Base-by-base conservation (phyloP, 1,140 invertebrate genomes). In the Goniozus legneri region DNA sequence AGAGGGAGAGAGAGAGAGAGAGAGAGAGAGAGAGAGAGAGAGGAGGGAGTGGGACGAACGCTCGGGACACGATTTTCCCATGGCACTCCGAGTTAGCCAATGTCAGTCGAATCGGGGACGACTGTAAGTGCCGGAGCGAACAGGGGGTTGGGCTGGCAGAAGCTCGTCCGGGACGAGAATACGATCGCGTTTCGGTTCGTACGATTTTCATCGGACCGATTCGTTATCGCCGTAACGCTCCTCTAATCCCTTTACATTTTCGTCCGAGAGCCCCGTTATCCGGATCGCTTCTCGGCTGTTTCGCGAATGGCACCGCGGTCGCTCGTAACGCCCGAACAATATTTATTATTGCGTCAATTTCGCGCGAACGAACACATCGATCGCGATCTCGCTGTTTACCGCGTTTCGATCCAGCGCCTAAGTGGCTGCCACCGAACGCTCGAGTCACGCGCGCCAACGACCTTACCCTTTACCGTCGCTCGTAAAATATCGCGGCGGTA, bases 1-100 rank as follows among this genome's bases (percentile, higher is more conserved):
- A n/a, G n/a, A n/a, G n/a, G n/a, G n/a, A n/a, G n/a, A n/a, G n/a
- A n/a, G n/a, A n/a, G n/a, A n/a, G n/a, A n/a, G n/a, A n/a, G n/a
- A n/a, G n/a, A n/a, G n/a, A n/a, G n/a, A n/a, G n/a, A n/a, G n/a
- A n/a, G n/a, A n/a, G n/a, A n/a, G n/a, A n/a, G n/a, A n/a, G n/a
- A n/a, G n/a, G n/a, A n/a, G n/a, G n/a, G n/a, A n/a, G n/a, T n/a
- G n/a, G n/a, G n/a, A n/a, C n/a, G n/a, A n/a, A n/a, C n/a, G n/a
- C n/a, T n/a, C n/a, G n/a, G n/a, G n/a, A n/a, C 51, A 59, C 47
- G 37, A 50, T 56, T 58, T 61, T 63, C 60, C 47, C 60, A 63
- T 53, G 50, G 47, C 4, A 10, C 24, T 27, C 10, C 24, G 24
- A 27, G 4, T 27, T 27, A 10, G n/a, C n/a, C n/a, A n/a, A n/a